These are phyloP conservation scores for Rhinopomastus cyanomelas DNA, from an alignment of 2,113 vertebrate genomes.

Conservation along the genomic window DNA sequence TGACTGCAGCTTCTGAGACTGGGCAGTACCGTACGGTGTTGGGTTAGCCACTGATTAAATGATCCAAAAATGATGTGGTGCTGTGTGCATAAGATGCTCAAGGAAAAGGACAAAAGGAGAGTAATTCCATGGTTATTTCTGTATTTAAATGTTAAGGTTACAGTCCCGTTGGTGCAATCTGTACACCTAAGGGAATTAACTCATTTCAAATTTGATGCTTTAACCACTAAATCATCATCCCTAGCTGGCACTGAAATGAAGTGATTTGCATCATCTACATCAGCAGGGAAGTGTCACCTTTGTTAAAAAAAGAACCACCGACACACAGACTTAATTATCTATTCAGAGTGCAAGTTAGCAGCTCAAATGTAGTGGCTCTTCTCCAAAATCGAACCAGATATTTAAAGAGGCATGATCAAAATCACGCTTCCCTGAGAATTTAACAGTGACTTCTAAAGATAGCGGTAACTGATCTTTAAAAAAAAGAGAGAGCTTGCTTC, in stretches of 20 bases:
- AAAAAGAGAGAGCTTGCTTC: background rate
- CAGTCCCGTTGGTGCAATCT: background rate
- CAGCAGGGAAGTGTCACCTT: slow-evolving; percentile 58
- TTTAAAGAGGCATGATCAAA: slow-evolving; percentile 39
- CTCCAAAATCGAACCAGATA: background rate
- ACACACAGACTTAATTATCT: slow-evolving; percentile 64
- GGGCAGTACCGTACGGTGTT: background rate
- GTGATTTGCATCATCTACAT: slow-evolving; percentile 61
- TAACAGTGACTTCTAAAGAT: slow-evolving; percentile 21
- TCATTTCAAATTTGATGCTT: slow-evolving; percentile 36
- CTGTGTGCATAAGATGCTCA: background rate
- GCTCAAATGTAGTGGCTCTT: slow-evolving; percentile 15
- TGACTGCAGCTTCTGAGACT: background rate
- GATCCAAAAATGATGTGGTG: background rate
- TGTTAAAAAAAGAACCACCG: slow-evolving; percentile 65
- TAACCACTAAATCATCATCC: slow-evolving; percentile 42
- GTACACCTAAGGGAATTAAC: slow-evolving; percentile 10
- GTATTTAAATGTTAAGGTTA: slow-evolving; percentile 27
- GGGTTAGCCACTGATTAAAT: background rate
- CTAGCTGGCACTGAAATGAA: slow-evolving; percentile 46
- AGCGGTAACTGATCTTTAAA: background rate
- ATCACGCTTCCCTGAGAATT: slow-evolving; percentile 4
- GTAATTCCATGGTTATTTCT: background rate
- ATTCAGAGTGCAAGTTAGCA: slow-evolving; percentile 37
- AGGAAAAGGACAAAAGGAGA: background rate